Evolutionary conservation across 2,797 vertebrate genomes (phyloP), one percentile per base, ranked within the genome.

Genomic region (Sebastolobus altivelis): DNA sequence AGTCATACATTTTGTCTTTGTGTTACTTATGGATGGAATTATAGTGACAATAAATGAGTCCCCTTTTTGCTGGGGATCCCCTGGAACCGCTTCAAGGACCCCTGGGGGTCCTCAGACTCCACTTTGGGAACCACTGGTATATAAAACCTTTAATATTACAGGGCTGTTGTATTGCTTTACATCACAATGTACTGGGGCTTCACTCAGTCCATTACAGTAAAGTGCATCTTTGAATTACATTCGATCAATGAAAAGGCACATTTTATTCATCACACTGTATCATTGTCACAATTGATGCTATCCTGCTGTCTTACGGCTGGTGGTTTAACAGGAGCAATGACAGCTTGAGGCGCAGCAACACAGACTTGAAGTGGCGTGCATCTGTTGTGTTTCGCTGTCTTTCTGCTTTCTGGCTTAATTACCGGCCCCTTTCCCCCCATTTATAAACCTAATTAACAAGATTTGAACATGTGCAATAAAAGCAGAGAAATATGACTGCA

Each of bases 271-370:
- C 60, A 62, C 75, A 62, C 66, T 80, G 16, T 29, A 46, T 74
- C 6, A 59, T 8, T 78, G 18, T 66, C 69, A 77, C n/a, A 61
- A 12, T 31, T 31, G 25, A 72, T 46, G 74, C 63, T 65, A 5
- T 61, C 46, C 35, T 33, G 63, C 16, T 78, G 22, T 71, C 35
- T 72, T 79, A 68, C 79, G 72, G 66, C 65, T 77, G 55, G 58
- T 69, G 66, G 63, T 58, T 60, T 69, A 75, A 82, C 83, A 84
- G 79, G 71, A 80, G 77, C 77, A 77, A 43, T 9, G 66, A 85
- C 92, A 91, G 88, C 88, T 91, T 91, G 91, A 85, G 74, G 81
- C 77, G 40, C 83, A 84, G 65, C 72, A n/a, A 68, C 80, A 65
- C 86, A 84, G 74, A 71, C 84, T 82, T 78, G 22, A 87, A 87